Conservation (phyloP, 1,140 invertebrate genomes). For the Carcinoscorpius rotundicauda region DNA sequence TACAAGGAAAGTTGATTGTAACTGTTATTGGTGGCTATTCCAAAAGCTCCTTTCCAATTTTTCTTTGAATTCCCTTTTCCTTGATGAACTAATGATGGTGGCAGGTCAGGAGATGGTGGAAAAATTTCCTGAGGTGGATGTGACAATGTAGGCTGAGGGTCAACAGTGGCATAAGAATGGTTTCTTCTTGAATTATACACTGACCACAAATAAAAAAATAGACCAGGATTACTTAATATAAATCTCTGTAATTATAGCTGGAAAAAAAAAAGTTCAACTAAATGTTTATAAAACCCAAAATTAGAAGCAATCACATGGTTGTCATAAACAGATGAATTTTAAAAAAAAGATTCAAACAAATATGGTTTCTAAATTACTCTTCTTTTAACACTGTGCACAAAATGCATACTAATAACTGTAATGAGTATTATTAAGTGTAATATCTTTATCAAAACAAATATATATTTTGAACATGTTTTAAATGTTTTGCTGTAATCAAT, state of each 20-base stretch:
- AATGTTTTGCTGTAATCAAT: too few relatives aligned
- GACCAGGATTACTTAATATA: conserved; percentile 12
- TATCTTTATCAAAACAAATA: too few relatives aligned
- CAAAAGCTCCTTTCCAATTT: not conserved
- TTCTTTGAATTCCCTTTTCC: not conserved
- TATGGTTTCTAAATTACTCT: too few relatives aligned
- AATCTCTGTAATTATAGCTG: conserved; percentile 1
- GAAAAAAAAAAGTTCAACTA: not conserved
- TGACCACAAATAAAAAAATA: conserved; percentile 25
- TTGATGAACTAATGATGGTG: not conserved
- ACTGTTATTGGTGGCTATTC: conserved; percentile 39
- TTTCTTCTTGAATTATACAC: conserved; percentile 45
- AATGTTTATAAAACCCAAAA: too few relatives aligned
- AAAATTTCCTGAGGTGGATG: not conserved
- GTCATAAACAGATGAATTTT: too few relatives aligned
- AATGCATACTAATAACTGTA: too few relatives aligned
- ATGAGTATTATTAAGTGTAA: too few relatives aligned
- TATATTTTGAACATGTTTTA: too few relatives aligned
- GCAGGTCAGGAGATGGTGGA: not conserved
- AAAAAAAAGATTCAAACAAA: too few relatives aligned
- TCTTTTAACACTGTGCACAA: too few relatives aligned
- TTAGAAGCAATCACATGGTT: too few relatives aligned
- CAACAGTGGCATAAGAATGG: conserved; percentile 39
- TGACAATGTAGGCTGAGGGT: not conserved
- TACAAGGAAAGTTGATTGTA: not conserved